Evolutionary conservation across 2,113 vertebrate species (phyloP).

Genomic region (Chrysemys picta): DNA sequence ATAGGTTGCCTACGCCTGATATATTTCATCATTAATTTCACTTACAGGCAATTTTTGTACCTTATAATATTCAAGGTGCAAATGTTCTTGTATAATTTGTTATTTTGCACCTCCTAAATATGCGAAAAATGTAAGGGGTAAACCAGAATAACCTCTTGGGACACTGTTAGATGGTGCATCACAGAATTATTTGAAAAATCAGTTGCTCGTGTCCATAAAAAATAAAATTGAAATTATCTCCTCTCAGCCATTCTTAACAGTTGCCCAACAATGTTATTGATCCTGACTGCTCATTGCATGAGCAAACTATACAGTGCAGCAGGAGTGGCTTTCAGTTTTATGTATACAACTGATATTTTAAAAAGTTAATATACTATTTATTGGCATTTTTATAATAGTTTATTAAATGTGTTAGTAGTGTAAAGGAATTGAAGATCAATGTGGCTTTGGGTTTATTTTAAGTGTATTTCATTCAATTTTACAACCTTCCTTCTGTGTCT

Average conservation of each 20-base stretch:
- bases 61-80: background rate
- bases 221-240: slow-evolving; percentile 31
- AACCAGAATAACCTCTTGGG: background rate
- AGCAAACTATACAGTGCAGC: slow-evolving; percentile 58
- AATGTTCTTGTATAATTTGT: background rate
- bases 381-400: slow-evolving; percentile 61
- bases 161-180: background rate
- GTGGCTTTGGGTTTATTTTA: slow-evolving; percentile 57
- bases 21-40: background rate
- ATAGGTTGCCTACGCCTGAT: no score
- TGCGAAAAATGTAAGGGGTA: background rate
- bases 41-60: slow-evolving; percentile 20
- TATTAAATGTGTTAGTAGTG: slow-evolving; percentile 72
- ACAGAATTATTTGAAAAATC: slow-evolving; percentile 19
- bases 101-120: background rate
- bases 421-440: slow-evolving; percentile 34
- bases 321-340: slow-evolving; percentile 67
- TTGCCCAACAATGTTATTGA: slow-evolving; percentile 63
- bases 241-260: slow-evolving; percentile 35
- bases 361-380: slow-evolving; percentile 65
- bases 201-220: slow-evolving; percentile 26
- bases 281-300: slow-evolving; percentile 57
- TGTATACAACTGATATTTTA: slow-evolving; percentile 52
- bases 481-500: slow-evolving; percentile 31
- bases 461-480: slow-evolving; percentile 59